Percentiles rank a stretch among this genome's conserved stretches.
phyloP scores from a whole-genome alignment of 92 coral and sea anemone species.

The Zoanthus sansibaricus region DNA sequence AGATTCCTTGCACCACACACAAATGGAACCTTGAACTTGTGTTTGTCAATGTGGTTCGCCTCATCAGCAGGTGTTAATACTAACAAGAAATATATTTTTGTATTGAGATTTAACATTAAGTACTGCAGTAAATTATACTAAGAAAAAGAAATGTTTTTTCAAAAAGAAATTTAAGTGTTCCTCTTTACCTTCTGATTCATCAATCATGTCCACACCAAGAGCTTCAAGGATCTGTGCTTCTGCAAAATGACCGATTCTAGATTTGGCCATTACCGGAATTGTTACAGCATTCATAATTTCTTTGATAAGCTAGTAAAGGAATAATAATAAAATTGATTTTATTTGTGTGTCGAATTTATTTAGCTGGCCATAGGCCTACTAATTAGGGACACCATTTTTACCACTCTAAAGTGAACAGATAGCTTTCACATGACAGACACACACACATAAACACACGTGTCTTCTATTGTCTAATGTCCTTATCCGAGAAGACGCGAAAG shows the following conservation, averaged over 20 bases:
- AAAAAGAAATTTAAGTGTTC: too few species aligned
- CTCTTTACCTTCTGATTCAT: slow-evolving; percentile 91
- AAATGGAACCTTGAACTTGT: slow-evolving; percentile 94
- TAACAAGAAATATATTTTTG: slow-evolving; percentile 12
- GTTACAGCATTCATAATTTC: slow-evolving; percentile 96
- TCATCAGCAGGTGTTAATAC: slow-evolving; percentile 95
- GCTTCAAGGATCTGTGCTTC: slow-evolving; percentile 95
- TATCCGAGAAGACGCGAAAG: too few species aligned
- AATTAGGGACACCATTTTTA: too few species aligned
- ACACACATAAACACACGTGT: too few species aligned
- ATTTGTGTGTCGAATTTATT: too few species aligned
- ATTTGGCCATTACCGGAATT: slow-evolving; percentile 98
- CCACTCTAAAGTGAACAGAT: too few species aligned
- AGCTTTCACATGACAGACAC: too few species aligned
- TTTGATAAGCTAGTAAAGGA: slow-evolving; percentile 74
- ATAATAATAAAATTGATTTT: too few species aligned
- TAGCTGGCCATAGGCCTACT: too few species aligned
- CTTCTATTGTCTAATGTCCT: too few species aligned
- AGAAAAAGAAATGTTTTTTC: too few species aligned
- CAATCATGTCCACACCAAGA: slow-evolving; percentile 98
- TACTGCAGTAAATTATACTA: too few species aligned
- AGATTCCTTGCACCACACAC: slow-evolving; percentile 98
- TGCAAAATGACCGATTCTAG: slow-evolving; percentile 99
- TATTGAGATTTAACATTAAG: background rate
- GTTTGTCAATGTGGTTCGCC: slow-evolving; percentile 92